Percentiles rank a stretch among this genome's conserved stretches.
Conservation (phyloP, 2,113 vertebrate genomes). For the Pygoscelis adeliae region DNA sequence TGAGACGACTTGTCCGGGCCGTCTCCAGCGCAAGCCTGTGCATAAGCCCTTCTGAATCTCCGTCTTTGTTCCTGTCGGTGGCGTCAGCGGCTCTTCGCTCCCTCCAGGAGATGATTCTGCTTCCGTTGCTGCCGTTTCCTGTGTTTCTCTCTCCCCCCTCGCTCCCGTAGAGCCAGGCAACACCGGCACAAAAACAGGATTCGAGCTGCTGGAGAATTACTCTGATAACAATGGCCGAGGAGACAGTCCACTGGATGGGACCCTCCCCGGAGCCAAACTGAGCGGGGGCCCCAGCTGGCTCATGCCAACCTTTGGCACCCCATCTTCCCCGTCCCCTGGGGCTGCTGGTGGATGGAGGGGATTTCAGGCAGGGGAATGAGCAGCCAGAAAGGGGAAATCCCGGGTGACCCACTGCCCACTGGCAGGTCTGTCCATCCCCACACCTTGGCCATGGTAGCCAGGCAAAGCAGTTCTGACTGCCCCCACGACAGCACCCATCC, state of each 20-base stretch:
- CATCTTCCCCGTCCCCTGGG: neutral
- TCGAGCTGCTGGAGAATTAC: conserved; percentile 39
- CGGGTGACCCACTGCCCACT: neutral
- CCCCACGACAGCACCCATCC: neutral
- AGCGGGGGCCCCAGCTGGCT: neutral
- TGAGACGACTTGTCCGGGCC: neutral
- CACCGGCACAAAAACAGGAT: conserved; percentile 70
- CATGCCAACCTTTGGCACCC: neutral
- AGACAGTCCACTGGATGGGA: neutral
- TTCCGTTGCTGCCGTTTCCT: conserved; percentile 62
- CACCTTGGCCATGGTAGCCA: neutral
- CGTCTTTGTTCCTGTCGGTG: conserved; percentile 45
- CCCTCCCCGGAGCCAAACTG: neutral
- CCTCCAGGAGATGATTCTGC: conserved; percentile 67
- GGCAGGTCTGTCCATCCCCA: neutral
- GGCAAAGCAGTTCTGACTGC: neutral
- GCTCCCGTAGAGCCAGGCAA: conserved; percentile 22
- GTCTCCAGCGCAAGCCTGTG: neutral
- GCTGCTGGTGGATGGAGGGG: fast-evolving
- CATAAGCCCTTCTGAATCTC: conserved; percentile 22
- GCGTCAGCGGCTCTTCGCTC: conserved; percentile 41
- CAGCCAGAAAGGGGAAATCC: neutral
- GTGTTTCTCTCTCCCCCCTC: conserved; percentile 54
- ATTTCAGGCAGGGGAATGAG: neutral
- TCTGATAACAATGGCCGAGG: conserved; percentile 54